Percentiles rank a stretch among this genome's conserved stretches.
Evolutionary conservation across 1,140 invertebrate species (phyloP).

Genomic region (Penaeus indicus): DNA sequence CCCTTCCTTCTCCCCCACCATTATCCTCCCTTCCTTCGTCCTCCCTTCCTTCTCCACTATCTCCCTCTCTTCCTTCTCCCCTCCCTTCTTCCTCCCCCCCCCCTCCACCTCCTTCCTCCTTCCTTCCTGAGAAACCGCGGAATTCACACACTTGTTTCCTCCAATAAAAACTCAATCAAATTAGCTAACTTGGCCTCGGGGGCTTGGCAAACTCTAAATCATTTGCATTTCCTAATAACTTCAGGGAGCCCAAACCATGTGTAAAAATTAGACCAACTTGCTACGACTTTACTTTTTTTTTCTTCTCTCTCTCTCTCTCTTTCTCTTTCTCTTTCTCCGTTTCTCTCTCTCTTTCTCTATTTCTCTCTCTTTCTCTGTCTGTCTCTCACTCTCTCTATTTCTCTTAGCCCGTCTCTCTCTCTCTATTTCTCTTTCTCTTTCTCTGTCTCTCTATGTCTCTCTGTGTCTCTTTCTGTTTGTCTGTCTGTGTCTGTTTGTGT

Average conservation of each 20-base stretch:
- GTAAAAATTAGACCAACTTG: constrained; percentile 53
- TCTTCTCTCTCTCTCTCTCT: not conserved
- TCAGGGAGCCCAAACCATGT: constrained; percentile 38
- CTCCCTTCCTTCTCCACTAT: not conserved
- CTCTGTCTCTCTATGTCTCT: too few species aligned
- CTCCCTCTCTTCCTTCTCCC: not conserved
- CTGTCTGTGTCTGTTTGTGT: too few species aligned
- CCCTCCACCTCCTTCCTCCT: not conserved
- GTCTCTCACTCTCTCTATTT: too few species aligned
- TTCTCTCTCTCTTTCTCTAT: not conserved
- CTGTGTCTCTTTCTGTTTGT: too few species aligned
- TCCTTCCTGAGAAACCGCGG: not conserved
- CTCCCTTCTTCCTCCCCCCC: not conserved
- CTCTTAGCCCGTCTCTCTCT: too few species aligned
- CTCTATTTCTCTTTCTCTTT: too few species aligned
- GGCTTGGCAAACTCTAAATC: constrained; percentile 33
- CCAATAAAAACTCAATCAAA: constrained; percentile 54
- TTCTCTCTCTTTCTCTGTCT: too few species aligned
- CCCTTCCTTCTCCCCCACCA: not conserved
- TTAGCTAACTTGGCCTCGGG: constrained; percentile 47
- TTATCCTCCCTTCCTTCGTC: not conserved
- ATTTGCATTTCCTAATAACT: constrained; percentile 61
- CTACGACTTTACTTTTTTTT: not conserved
- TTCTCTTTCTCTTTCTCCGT: not conserved
- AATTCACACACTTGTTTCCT: constrained; percentile 31